Evolutionary conservation across 1,140 invertebrate genomes (phyloP).

Genomic region (Eumeta japonica): DNA sequence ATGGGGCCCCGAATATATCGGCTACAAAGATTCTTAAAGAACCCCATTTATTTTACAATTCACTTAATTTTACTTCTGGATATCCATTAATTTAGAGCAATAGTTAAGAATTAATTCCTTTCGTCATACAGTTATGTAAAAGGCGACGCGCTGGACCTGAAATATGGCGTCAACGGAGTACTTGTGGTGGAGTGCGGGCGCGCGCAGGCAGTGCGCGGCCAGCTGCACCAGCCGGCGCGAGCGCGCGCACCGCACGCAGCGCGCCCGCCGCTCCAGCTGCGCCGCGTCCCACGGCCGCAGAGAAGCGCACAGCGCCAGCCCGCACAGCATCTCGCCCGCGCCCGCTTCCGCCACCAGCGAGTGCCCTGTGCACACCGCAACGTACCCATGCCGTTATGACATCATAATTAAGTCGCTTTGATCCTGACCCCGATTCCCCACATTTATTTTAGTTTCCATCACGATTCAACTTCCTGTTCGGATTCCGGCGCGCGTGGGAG

Average conservation of each 20-base stretch:
- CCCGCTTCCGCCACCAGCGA: conserved; percentile 36
- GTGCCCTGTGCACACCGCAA: conserved; percentile 31
- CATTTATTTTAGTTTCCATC: too few species aligned
- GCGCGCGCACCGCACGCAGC: conserved; percentile 25
- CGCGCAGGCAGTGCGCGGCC: conserved; percentile 35
- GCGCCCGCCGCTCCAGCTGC: conserved; percentile 36
- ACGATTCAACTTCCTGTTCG: too few species aligned
- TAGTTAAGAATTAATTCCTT: not conserved
- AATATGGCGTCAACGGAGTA: conserved; percentile 38
- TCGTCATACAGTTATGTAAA: not conserved
- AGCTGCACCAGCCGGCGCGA: conserved; percentile 28
- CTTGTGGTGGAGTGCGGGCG: conserved; percentile 38
- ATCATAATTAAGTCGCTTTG: too few species aligned
- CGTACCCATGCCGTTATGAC: too few species aligned
- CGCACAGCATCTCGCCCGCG: conserved; percentile 26
- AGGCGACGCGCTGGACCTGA: conserved; percentile 22
- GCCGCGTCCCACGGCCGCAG: conserved; percentile 38
- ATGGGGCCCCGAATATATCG: too few species aligned
- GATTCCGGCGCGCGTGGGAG: too few species aligned
- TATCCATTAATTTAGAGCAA: conserved; percentile 2
- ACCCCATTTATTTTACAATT: not conserved
- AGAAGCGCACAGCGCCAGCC: conserved; percentile 30
- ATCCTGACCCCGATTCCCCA: too few species aligned
- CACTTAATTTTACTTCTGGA: not conserved
- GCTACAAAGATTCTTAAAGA: not conserved